Base-by-base conservation (phyloP, 2,797 vertebrate species). In the Dipus sagitta region DNA sequence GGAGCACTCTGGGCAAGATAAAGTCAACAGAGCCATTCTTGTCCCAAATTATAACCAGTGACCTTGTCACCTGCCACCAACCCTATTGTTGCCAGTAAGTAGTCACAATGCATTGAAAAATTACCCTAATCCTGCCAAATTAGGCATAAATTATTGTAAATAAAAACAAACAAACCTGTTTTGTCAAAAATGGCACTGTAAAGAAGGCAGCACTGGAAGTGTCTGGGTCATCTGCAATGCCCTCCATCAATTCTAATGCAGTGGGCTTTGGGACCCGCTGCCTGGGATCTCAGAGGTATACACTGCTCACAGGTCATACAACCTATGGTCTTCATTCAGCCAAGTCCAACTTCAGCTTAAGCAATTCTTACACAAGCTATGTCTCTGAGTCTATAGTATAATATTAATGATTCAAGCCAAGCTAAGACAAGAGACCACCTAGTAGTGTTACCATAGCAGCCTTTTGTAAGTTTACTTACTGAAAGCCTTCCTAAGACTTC, bases 111-210 rank as follows among this genome's bases (percentile, higher is more conserved):
- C 97, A 96, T 93, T 96, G 95, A 94, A 97, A 97, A 97, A 87
- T 91, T 92, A 95, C 91, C 97, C 95, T 94, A 95, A 98, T 97
- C 97, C 97, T 98, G 97, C 95, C 97, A 97, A 98, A 98, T 98
- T 98, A 99, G 98, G 98, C 98, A 97, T 98, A 97, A 98, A 98
- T 98, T 98, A 97, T 98, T 97, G 98, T 98, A 98, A 99, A 98
- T 98, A 97, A 96, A 92, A 92, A 94, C 34, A 42, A 97, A 96
- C 96, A 96, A 97, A 97, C 96, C 97, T 98, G 97, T 97, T 98
- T 97, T 97, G 97, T 97, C 96, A 97, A 97, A 98, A 97, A 97
- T 98, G 97, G 98, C 98, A 98, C 98, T 98, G 98, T 97, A 94
- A 97, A 97, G 97, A 98, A 98, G 98, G 98, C 97, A 98, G 98